Percentiles rank a stretch among this genome's conserved stretches.
These are phyloP conservation scores for Sebastes iracundus DNA, from an alignment of 2,797 vertebrate species.

Conservation along the genomic window DNA sequence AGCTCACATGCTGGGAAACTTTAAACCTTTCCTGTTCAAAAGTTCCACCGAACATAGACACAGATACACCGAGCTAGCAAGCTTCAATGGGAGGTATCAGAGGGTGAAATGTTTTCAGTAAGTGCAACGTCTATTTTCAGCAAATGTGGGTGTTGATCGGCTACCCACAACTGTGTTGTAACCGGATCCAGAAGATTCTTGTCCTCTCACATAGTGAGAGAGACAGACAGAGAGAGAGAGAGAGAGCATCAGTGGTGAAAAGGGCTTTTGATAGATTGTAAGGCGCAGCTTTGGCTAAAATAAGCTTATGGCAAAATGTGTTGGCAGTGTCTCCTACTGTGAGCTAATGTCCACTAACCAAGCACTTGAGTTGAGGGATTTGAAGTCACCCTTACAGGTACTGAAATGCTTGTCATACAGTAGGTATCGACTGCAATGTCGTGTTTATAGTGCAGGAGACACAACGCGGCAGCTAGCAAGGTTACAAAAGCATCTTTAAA, in stretches of 20 bases:
- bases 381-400: constrained; percentile 8
- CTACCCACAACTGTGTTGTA: constrained; percentile 36
- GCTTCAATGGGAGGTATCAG: constrained; percentile 60
- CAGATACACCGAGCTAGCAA: constrained; percentile 35
- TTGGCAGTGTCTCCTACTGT: constrained; percentile 51
- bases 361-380: constrained; percentile 30
- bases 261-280: constrained; percentile 66
- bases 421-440: constrained; percentile 10
- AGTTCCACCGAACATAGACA: constrained; percentile 19
- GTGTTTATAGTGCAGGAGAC: constrained; percentile 49
- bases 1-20: constrained; percentile 17
- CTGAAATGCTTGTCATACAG: constrained; percentile 20
- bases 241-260: constrained; percentile 14
- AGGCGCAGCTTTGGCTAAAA: constrained; percentile 76
- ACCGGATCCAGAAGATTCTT: constrained; percentile 28
- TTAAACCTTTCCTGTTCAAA: constrained; percentile 11
- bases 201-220: constrained; percentile 56
- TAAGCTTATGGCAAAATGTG: constrained; percentile 55
- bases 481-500: constrained; percentile 47
- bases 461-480: constrained; percentile 53
- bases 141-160: constrained; percentile 39
- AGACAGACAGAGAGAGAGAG: constrained; percentile 8
- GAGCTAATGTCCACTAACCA: constrained; percentile 22
- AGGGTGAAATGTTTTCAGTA: constrained; percentile 48
- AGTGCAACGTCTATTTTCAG: constrained; percentile 61